Base-by-base conservation (phyloP, 2,888 invertebrate species). In the Cactoblastis cactorum region DNA sequence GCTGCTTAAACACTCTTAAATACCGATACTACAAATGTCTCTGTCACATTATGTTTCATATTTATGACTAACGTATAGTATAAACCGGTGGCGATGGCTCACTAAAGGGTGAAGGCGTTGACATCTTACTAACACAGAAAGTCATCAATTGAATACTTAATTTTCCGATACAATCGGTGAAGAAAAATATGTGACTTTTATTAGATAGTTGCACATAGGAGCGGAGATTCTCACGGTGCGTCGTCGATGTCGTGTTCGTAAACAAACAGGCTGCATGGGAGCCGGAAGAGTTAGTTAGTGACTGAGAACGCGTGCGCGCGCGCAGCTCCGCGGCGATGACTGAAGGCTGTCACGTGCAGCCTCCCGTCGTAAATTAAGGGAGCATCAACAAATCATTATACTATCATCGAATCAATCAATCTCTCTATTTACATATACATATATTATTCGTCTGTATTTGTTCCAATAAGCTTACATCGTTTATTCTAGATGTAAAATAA, bases 1-100 rank as follows among this genome's bases (percentile, higher is more conserved):
- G 71, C 70, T 66, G 63, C 63, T 77, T 73, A 70, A 68, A 78
- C 80, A 79, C 83, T 74, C 69, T 69, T 74, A 70, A 77, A 77
- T 74, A 69, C 72, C 66, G 65, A 67, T 65, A 61, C 69, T 74
- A 80, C 76, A 78, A 78, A 81, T 83, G 80, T 80, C 78, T 77
- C 73, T 85, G 85, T 86, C 87, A 83, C 86, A 89, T 89, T 84
- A 86, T 85, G 75, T 72, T 67, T 67, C 64, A 80, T 75, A 84
- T 85, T 86, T 86, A 86, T 79, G 71, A 71, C 58, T 74, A 69
- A 73, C 71, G 74, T 68, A 67, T 69, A 71, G 71, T 73, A 74
- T 81, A 80, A 79, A 80, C 66, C 69, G 73, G 67, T 73, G 68
- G 70, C 71, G 65, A 71, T 69, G 58, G 71, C 74, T 82, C 82